phyloP scores from a whole-genome alignment of 1,140 invertebrate species.

The Pentalonia nigronervosa region DNA sequence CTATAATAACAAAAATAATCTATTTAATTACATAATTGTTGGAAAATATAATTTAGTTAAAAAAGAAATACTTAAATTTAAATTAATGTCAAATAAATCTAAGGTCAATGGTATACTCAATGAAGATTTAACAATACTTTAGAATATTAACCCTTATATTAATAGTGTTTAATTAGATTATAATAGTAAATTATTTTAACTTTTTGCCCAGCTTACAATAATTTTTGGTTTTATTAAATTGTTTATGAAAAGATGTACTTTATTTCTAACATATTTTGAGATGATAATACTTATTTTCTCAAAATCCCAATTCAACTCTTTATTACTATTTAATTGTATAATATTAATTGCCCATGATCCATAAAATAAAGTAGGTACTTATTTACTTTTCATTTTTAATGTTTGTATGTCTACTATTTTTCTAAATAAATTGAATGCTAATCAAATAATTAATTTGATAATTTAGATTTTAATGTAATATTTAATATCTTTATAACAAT shows the following conservation, averaged over 20 bases:
- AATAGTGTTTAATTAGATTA: no score
- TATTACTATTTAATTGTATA: neutral
- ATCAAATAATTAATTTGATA: neutral
- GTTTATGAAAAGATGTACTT: neutral
- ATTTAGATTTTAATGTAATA: neutral
- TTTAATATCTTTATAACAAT: neutral
- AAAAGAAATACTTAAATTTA: neutral
- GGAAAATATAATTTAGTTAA: neutral
- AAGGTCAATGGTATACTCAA: neutral
- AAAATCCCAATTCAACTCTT: neutral
- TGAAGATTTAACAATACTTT: neutral
- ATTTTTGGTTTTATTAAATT: neutral
- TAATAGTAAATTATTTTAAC: no score
- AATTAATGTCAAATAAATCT: neutral
- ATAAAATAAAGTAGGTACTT: neutral
- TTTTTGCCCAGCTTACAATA: neutral
- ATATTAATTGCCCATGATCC: neutral
- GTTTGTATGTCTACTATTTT: neutral
- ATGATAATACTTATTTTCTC: neutral
- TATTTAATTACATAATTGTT: neutral
- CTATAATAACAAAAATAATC: neutral
- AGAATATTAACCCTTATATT: neutral
- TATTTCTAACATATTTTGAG: neutral
- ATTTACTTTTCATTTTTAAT: neutral
- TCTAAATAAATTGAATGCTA: neutral